Evolutionary conservation across 2,888 invertebrate species (phyloP), one percentile per base, ranked within the genome.

Genomic region (Rhagonycha fulva): DNA sequence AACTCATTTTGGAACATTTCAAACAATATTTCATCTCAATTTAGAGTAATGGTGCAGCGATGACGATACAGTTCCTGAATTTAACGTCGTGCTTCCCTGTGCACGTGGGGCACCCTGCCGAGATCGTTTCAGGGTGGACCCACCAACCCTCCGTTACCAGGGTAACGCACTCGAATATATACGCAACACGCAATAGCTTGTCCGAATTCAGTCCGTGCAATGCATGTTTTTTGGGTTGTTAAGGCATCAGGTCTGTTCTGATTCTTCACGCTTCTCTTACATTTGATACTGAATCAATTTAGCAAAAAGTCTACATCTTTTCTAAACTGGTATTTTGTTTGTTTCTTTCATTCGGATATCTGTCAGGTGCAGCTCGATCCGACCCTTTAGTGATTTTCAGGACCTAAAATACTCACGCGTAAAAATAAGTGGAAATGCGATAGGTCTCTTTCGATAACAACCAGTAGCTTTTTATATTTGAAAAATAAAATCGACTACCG

Each of bases 61-160:
- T 78, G 78, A 78, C 78, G 78, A 78, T 78, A 78, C 78, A 78
- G 78, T 78, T 78, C 78, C 74, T 76, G 76, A 78, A 79, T 78
- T 76, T 79, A 79, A 68, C 77, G 70, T 73, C 77, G 70, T 75
- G 73, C 73, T 63, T 70, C 72, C 78, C 71, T 74, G 71, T 76
- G 72, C 79, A 78, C 78, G 79, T 76, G 79, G 78, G 74, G 78
- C 72, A 70, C 74, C 79, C 79, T 71, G 78, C 72, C 69, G 79
- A 76, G 74, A 67, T 30, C 76, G 69, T 68, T 76, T 71, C 78
- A 70, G 30, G 72, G 76, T 73, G 68, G 71, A 72, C 77, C 70
- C 32, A 60, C 47, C 72, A 71, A 78, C 80, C 80, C 80, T 78
- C 75, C 72, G 80, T 80, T 77, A 67, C 78, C 78, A 73, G 32